Evolutionary conservation across 2,113 vertebrate species (phyloP), one percentile per base, ranked within the genome.

Genomic region (Saiga tatarica): DNA sequence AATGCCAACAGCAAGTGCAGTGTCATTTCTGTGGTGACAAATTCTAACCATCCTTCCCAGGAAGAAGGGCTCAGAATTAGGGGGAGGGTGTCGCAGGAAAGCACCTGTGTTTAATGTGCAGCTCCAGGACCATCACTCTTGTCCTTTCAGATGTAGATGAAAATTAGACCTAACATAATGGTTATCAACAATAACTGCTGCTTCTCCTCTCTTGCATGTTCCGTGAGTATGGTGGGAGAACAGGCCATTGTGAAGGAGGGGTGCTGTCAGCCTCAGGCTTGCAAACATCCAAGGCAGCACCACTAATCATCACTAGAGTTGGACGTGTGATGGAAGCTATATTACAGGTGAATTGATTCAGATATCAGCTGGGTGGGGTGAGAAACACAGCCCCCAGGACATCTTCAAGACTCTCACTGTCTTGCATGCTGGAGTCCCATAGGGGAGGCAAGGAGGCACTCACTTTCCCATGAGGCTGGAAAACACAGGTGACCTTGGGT

Each of bases 161-260:
- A 99, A 98, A 99, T 99, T 98, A 99, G 97, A 98, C 96, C 94
- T 96, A 98, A 98, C 98, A 98, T 98, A 98, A 98, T 99, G 98
- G 98, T 98, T 99, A 98, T 98, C 97, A 98, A 97, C 99, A 99
- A 97, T 99, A 99, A 99, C 98, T 98, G 98, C 98, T 97, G 83
- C 94, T 97, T 97, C 98, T 98, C 95, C 28, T 97, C 92, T 98
- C 92, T 90, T 64, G 94, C 19, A 62, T 6, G 13, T n/a, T 67
- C 94, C 28, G 93, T 62, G 94, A 93, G 85, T 94, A 98, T 96
- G 97, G 98, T 78, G 88, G 81, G 81, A 95, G 85, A 98, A 87
- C 92, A 97, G 93, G 97, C 97, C 81, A 97, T 97, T 98, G 95
- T 89, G 97, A 98, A 95, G 92, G 92, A 95, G 98, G 84, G 39